Base-by-base conservation (phyloP, 2,113 vertebrate genomes). In the Pycnonotus jocosus region DNA sequence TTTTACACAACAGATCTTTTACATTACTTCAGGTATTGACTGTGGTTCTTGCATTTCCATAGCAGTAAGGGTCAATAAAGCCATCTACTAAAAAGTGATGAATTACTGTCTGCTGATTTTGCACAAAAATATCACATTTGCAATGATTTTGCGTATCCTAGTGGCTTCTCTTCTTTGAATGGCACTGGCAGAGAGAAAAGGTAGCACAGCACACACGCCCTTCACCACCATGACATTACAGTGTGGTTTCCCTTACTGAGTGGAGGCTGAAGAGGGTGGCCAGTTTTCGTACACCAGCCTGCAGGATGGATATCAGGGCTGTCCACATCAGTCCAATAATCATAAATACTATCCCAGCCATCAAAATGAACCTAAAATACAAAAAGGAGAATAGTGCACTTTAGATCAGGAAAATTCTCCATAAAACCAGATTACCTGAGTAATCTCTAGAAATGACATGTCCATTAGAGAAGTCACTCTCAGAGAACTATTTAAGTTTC, bases 251-350 rank as follows among this genome's bases (percentile, higher is more conserved):
- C 96, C 98, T 98, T 98, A 99, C 98, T 98, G 80, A 99, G 96
- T 33, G 98, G 98, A 24, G 98, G 98, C 81, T 99, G 98, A 86
- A 99, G 98, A 84, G 98, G 97, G 78, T 99, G 98, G 44, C 98
- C 98, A 0, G 98, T 98, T 97, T 98, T 98, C 19, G 96, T 94
- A 86, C 98, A 98, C 98, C 98, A 99, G 93, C 98, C 98, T 15
- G 98, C 98, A 14, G 98, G 98, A 94, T 99, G 98, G 74, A 99
- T 98, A 42, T 99, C 98, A 11, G 98, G 97, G 85, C 97, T 98
- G 94, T 99, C 98, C 7, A 98, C 97, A 82, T 99, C 98, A 92
- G 97, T 96, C 98, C 98, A 99, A 93, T 98, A 98, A 95, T 98
- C 98, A 64, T 98, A 98, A 93, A 98, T 98, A 83, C 96, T 97